phyloP scores from a whole-genome alignment of 2,113 vertebrate species.

The Cyprichromis sp. region DNA sequence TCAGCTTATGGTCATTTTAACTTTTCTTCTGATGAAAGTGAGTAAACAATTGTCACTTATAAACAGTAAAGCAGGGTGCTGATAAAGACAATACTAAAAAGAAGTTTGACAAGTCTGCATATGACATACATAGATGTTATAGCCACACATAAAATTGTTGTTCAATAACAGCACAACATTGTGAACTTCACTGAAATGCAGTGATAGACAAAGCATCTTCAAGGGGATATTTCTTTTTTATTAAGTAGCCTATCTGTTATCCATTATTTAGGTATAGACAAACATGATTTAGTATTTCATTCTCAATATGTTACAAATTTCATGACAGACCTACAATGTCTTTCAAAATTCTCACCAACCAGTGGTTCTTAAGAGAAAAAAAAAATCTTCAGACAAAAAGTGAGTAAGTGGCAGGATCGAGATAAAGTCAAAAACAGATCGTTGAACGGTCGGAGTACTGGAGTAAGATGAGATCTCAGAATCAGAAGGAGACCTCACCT shows the following conservation, averaged over 20 bases:
- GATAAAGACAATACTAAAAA: background rate
- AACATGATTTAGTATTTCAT: background rate
- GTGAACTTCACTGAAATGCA: background rate
- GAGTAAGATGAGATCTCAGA: background rate
- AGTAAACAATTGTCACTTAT: background rate
- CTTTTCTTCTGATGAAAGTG: background rate
- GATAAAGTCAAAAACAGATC: background rate
- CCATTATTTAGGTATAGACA: background rate
- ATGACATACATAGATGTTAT: background rate
- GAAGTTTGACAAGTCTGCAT: background rate
- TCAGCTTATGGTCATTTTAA: background rate
- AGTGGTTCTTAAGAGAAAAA: background rate
- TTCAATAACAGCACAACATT: background rate
- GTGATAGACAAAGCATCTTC: background rate
- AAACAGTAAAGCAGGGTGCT: background rate
- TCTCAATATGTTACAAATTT: background rate
- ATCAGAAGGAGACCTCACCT: constrained; percentile 52
- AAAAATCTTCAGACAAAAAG: background rate
- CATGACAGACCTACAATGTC: background rate
- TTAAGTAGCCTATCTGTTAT: background rate
- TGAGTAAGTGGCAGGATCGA: background rate
- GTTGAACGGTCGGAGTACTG: background rate
- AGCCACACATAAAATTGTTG: background rate
- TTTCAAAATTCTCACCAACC: background rate
- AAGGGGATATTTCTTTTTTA: background rate